phyloP scores from a whole-genome alignment of 2,797 vertebrate genomes.

The Lagocephalus sceleratus region DNA sequence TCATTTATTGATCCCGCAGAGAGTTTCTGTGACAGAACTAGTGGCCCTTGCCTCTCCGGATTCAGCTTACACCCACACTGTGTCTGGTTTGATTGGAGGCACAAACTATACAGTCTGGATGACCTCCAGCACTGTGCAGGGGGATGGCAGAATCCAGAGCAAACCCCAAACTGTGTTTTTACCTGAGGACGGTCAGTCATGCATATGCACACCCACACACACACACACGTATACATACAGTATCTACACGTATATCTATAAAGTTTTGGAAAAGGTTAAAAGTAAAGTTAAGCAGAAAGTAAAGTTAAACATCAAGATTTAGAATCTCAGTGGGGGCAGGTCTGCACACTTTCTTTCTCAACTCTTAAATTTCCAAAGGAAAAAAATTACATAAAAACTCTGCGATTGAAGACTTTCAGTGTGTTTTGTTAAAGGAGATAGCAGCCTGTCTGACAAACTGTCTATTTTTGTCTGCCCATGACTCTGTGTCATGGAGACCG shows the following conservation, averaged over 20 bases:
- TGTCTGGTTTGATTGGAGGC: slow-evolving; percentile 83
- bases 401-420: slow-evolving; percentile 47
- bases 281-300: background rate
- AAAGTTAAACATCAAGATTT: background rate
- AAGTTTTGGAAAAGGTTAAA: slow-evolving; percentile 25
- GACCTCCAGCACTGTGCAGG: slow-evolving; percentile 86
- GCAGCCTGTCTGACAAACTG: slow-evolving; percentile 62
- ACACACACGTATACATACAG: slow-evolving; percentile 11
- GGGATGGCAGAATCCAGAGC: slow-evolving; percentile 88
- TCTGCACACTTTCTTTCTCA: slow-evolving; percentile 72
- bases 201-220: slow-evolving; percentile 30
- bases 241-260: slow-evolving; percentile 13
- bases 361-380: slow-evolving; percentile 34
- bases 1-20: slow-evolving; percentile 68
- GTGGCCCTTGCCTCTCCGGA: slow-evolving; percentile 38
- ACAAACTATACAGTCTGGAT: slow-evolving; percentile 89
- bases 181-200: slow-evolving; percentile 88
- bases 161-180: slow-evolving; percentile 78
- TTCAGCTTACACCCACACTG: slow-evolving; percentile 66
- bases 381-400: slow-evolving; percentile 73
- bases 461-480: slow-evolving; percentile 45
- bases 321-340: slow-evolving; percentile 19
- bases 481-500: slow-evolving; percentile 42
- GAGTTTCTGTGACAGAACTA: slow-evolving; percentile 71
- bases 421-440: slow-evolving; percentile 65